Percentiles rank a stretch among this genome's conserved stretches.
These are phyloP conservation scores for Hirudinaria manillensis DNA, from an alignment of 2,888 invertebrate genomes.

Conservation along the genomic window DNA sequence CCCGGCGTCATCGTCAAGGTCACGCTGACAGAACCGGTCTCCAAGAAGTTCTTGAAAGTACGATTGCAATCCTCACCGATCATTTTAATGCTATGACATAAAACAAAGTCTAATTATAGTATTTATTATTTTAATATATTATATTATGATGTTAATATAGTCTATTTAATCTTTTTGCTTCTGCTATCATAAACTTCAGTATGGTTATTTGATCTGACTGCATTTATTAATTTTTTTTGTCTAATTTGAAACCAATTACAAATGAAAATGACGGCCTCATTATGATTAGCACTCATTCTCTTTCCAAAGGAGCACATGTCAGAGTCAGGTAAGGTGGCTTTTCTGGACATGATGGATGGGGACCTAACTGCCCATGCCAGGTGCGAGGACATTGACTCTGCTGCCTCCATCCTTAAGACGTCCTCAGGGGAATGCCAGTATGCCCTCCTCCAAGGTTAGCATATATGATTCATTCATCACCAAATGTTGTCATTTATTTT, in stretches of 20 bases:
- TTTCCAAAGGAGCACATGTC: constrained; percentile 39
- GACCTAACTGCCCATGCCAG: constrained; percentile 62
- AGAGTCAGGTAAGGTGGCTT: constrained; percentile 61
- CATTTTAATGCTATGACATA: neutral
- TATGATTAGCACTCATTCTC: too few species aligned
- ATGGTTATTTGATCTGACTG: too few species aligned
- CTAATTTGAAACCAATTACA: too few species aligned
- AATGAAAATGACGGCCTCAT: too few species aligned
- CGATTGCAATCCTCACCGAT: neutral
- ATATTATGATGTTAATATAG: too few species aligned
- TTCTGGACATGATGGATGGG: constrained; percentile 73
- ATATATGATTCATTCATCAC: neutral
- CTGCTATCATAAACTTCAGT: too few species aligned
- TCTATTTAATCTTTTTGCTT: too few species aligned
- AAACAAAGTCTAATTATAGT: neutral
- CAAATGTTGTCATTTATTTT: neutral
- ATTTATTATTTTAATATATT: neutral
- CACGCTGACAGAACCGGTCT: constrained; percentile 41
- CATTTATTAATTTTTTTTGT: too few species aligned
- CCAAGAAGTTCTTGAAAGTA: constrained; percentile 45
- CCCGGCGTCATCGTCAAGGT: constrained; percentile 46
- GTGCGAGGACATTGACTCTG: constrained; percentile 56
- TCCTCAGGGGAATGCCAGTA: neutral
- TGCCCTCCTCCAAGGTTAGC: neutral
- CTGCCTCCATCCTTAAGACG: neutral